Percentiles rank a stretch among this genome's conserved stretches.
These are phyloP conservation scores for Oscheius sp. DNA, from an alignment of 2,888 invertebrate species.

Conservation along the genomic window DNA sequence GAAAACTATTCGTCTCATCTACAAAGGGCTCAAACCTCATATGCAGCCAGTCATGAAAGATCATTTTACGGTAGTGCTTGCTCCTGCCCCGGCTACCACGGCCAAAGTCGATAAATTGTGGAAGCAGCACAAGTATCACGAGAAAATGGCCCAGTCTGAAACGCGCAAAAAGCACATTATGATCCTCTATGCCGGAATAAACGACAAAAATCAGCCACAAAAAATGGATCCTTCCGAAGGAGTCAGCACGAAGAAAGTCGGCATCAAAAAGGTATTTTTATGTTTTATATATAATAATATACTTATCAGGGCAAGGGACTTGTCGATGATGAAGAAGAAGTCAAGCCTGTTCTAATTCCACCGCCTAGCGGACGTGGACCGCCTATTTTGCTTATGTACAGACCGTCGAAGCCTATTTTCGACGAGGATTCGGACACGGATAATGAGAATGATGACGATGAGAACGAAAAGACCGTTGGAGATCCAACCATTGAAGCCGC, in stretches of 20 bases:
- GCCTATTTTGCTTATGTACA: neutral
- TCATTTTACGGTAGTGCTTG: neutral
- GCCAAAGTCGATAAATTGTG: slow-evolving; percentile 4
- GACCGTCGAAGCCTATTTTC: neutral
- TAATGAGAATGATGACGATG: neutral
- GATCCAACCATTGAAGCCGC: too few relatives aligned
- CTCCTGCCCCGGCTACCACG: neutral
- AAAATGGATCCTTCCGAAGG: too few relatives aligned
- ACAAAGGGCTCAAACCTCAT: slow-evolving; percentile 21
- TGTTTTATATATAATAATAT: too few relatives aligned
- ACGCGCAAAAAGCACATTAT: neutral
- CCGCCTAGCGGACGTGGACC: neutral
- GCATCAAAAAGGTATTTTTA: too few relatives aligned
- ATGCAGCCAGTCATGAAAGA: neutral
- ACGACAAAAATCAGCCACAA: too few relatives aligned
- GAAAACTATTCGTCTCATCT: slow-evolving; percentile 12
- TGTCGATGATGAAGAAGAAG: neutral
- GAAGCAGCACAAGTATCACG: slow-evolving; percentile 26
- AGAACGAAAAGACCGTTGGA: neutral
- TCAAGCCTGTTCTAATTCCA: neutral
- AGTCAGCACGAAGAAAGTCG: too few relatives aligned
- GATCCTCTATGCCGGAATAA: neutral
- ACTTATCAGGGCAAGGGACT: slow-evolving; percentile 8
- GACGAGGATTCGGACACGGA: neutral
- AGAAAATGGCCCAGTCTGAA: neutral